Percentiles rank a stretch among this genome's conserved stretches.
phyloP scores from a whole-genome alignment of 2,113 vertebrate genomes.

The Xerus inauris region DNA sequence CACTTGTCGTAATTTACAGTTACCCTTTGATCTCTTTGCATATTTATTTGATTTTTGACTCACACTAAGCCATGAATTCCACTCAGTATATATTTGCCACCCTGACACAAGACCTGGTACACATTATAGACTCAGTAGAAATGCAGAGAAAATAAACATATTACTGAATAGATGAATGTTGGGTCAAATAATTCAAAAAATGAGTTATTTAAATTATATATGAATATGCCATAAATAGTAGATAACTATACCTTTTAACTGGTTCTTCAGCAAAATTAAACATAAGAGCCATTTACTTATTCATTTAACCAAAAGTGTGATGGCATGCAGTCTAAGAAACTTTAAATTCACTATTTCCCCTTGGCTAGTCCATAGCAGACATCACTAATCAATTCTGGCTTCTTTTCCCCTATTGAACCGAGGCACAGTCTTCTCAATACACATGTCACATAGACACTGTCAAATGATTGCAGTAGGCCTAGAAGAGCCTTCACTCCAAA shows the following conservation, averaged over 20 bases:
- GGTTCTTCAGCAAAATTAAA: not conserved
- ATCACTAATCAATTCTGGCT: not conserved
- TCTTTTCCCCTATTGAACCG: not conserved
- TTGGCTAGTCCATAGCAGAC: not conserved
- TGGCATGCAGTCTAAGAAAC: not conserved
- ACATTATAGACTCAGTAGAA: not conserved
- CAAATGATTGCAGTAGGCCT: not conserved
- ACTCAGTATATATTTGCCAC: not conserved
- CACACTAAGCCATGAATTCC: not conserved
- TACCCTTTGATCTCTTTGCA: not conserved
- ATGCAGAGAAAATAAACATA: not conserved
- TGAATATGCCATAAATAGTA: not conserved
- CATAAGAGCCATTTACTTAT: not conserved
- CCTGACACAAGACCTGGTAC: not conserved
- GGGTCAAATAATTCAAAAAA: slow-evolving; percentile 12
- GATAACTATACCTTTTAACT: not conserved
- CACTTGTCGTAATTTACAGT: not conserved
- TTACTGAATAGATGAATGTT: not conserved
- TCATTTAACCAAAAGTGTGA: not conserved
- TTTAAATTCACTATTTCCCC: not conserved
- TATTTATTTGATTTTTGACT: not conserved
- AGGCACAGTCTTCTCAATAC: not conserved
- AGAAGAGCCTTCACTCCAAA: not conserved
- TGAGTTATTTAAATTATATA: not conserved
- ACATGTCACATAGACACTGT: not conserved